Base-by-base conservation (phyloP, 2,888 invertebrate species). In the Myopa testacea region DNA sequence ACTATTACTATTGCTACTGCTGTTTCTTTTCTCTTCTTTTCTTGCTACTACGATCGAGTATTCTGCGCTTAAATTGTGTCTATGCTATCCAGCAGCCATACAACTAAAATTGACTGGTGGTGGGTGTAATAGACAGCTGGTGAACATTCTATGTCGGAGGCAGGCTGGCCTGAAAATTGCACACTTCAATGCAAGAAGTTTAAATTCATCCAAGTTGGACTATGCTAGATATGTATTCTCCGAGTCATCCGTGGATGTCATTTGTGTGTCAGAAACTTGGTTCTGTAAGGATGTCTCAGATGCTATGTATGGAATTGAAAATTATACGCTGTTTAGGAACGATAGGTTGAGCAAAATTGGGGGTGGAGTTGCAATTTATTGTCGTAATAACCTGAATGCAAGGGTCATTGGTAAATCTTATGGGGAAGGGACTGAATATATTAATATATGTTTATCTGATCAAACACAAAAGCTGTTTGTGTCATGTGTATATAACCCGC, bases 131-230 rank as follows among this genome's bases (percentile, higher is more conserved):
- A 26, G 26, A 2, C 26, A 26, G 26, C 26, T 26, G 26, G 16
- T 58, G 14, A 34, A 34, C n/a, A 38, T 65, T 26, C 34, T 65
- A 14, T 37, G 65, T n/a, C 7, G 16, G 12, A 7, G 16, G 38
- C 65, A 65, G 0, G 5, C n/a, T 40, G 70, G 70, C n/a, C 10
- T 70, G 26, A 70, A 70, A 10, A 34, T 70, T 19, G 70, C 50
- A 8, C 70, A 52, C 16, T 70, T 70, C 34, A 70, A 50, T 26
- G 70, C 70, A 3, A 50, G 55, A 55, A 70, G 70, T 16, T 16
- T 70, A 19, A 52, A 70, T 26, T 1, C 16, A 12, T 12, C 12
- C 8, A 70, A 70, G 70, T 1, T 55, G 52, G 70, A 70, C 26
- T 70, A 45, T 70, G 37, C n/a, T 55, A 70, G 45, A 55, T 55